phyloP scores from a whole-genome alignment of 1,140 invertebrate species.

The roundworm (Caenorhabditis elegans) region DNA sequence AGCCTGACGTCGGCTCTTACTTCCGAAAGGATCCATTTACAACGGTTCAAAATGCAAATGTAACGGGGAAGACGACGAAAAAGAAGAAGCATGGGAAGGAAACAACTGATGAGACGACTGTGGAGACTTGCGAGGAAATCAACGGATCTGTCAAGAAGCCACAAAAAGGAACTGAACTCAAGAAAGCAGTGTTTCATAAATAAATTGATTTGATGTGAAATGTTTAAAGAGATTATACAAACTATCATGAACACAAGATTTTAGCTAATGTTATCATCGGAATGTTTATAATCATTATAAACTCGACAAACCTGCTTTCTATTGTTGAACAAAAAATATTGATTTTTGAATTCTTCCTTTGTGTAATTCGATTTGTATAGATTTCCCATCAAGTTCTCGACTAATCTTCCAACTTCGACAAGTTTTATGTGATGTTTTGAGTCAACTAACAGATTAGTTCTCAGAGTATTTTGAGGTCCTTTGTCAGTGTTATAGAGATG shows the following conservation, averaged over 20 bases:
- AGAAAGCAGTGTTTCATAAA: too few species aligned
- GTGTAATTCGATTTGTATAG: constrained; percentile 68
- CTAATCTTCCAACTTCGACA: constrained; percentile 67
- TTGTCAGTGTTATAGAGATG: constrained; percentile 83
- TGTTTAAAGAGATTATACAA: too few species aligned
- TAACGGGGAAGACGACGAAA: background rate
- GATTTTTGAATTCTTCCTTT: constrained; percentile 66
- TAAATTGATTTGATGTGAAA: too few species aligned
- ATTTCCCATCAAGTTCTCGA: constrained; percentile 69
- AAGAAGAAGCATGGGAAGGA: background rate
- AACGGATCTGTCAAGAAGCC: too few species aligned
- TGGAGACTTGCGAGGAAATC: too few species aligned
- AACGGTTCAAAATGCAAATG: background rate
- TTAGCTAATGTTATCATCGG: too few species aligned
- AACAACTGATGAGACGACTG: too few species aligned
- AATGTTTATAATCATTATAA: background rate
- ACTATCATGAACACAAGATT: too few species aligned
- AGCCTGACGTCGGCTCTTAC: too few species aligned
- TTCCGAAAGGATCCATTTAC: background rate
- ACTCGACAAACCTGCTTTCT: constrained; percentile 12
- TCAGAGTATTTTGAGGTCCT: constrained; percentile 34
- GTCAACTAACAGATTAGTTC: background rate
- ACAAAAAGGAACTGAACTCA: too few species aligned
- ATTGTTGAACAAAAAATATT: constrained; percentile 42
- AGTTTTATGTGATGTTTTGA: constrained; percentile 47